These are phyloP conservation scores for Coptodon bakossiorum DNA, from an alignment of 2,113 vertebrate species.

Conservation along the genomic window DNA sequence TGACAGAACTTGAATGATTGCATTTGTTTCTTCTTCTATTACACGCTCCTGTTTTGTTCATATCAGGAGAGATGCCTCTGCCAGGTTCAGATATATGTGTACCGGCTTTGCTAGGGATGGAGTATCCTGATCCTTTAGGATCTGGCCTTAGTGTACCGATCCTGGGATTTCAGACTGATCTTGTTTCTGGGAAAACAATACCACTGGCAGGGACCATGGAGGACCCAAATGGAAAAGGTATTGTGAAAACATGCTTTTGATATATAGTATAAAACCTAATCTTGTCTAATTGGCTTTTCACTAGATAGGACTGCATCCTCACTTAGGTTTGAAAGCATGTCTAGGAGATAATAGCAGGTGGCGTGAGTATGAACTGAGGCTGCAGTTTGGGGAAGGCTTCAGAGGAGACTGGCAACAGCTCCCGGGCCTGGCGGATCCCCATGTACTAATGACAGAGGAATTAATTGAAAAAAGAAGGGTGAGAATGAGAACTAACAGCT, in stretches of 20 bases:
- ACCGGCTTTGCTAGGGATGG: constrained; percentile 79
- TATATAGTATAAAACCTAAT: background rate
- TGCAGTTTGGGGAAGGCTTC: background rate
- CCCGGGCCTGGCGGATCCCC: background rate
- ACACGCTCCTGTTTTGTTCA: background rate
- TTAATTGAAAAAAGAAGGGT: background rate
- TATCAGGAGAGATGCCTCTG: constrained; percentile 75
- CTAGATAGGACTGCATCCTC: background rate
- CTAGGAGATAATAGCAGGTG: background rate
- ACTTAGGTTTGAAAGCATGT: background rate
- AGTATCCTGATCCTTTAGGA: constrained; percentile 83
- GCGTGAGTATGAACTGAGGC: background rate
- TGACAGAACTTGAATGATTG: background rate
- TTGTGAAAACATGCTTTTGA: background rate
- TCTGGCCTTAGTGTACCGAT: constrained; percentile 81
- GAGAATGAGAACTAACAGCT: background rate
- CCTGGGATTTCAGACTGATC: constrained; percentile 76
- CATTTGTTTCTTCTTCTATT: background rate
- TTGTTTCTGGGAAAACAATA: constrained; percentile 54
- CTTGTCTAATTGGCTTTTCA: background rate
- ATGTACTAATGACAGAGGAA: background rate
- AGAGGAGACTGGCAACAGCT: background rate
- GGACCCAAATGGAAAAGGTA: constrained; percentile 81
- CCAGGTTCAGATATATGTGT: constrained; percentile 68
- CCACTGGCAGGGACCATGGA: constrained; percentile 85